These are phyloP conservation scores for Loripinus fragilis DNA, from an alignment of 2,888 invertebrate species.

Conservation along the genomic window DNA sequence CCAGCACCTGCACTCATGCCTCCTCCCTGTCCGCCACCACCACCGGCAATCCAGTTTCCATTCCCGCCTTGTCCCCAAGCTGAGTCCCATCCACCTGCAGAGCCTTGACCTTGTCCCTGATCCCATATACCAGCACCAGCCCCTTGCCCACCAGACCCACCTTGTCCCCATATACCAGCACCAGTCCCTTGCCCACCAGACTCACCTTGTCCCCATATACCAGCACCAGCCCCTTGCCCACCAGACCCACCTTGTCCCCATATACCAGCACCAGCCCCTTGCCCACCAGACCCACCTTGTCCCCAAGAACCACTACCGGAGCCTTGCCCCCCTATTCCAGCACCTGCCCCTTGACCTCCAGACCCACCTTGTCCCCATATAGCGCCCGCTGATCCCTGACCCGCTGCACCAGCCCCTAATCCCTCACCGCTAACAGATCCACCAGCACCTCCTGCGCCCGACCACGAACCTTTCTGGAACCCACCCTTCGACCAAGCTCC, in stretches of 20 bases:
- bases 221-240: neutral
- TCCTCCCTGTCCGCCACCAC: neutral
- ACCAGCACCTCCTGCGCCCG: neutral
- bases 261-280: neutral
- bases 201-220: neutral
- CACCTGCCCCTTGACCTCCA: neutral
- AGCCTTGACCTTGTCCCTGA: neutral
- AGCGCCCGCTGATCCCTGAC: neutral
- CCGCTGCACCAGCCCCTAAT: neutral
- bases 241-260: neutral
- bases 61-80: neutral
- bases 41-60: neutral
- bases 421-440: neutral
- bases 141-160: neutral
- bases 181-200: neutral
- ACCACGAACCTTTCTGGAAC: constrained; percentile 7
- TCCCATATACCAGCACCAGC: neutral
- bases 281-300: neutral
- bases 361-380: neutral
- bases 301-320: neutral
- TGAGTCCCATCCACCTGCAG: neutral
- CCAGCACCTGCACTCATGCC: neutral
- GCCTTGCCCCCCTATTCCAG: neutral
- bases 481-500: neutral
- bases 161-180: neutral